Evolutionary conservation across 2,888 invertebrate species (phyloP), one percentile per base, ranked within the genome.

Genomic region (Mylabris sibirica): DNA sequence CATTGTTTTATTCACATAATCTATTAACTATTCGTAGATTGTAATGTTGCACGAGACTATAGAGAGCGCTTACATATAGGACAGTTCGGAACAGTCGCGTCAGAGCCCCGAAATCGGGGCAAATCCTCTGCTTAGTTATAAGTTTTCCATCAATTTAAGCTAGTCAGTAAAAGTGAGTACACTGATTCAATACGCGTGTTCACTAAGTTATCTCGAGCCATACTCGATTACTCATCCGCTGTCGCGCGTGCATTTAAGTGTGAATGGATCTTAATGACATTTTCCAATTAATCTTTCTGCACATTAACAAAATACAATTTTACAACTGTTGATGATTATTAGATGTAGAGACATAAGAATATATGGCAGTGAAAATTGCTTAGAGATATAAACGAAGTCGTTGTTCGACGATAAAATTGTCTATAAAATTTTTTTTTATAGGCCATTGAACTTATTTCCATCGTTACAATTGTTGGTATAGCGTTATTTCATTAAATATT

Each of bases 251-350:
- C 30, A 6, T 30, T 30, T 30, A 30, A 30, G 8, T 30, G 8
- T 30, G 12, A 44, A 44, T 8, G 5, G n/a, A 14, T 14, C 41
- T 41, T 53, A 53, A 53, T 53, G 53, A 22, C 12, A 22, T 12
- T 53, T 53, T 53, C 3, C 9, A 24, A 53, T 53, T 53, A 53
- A 53, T 53, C 53, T 22, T 53, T 53, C 53, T 22, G 53, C 53
- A 53, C 53, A 53, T 53, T 53, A 12, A 53, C 24, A 53, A 53
- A 53, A 49, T 49, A 49, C 49, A 49, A 49, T 49, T 49, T 49
- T 49, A 49, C 20, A 49, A 20, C 49, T 49, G 20, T 49, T 11
- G 44, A 41, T 14, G 41, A 44, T 11, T 12, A 38, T 14, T 44
- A 17, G 14, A 1, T 17, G 44, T 17, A 17, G 2, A 20, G 9